Base-by-base conservation (phyloP, 1,140 invertebrate genomes). In the Dolichoris vasculosae region DNA sequence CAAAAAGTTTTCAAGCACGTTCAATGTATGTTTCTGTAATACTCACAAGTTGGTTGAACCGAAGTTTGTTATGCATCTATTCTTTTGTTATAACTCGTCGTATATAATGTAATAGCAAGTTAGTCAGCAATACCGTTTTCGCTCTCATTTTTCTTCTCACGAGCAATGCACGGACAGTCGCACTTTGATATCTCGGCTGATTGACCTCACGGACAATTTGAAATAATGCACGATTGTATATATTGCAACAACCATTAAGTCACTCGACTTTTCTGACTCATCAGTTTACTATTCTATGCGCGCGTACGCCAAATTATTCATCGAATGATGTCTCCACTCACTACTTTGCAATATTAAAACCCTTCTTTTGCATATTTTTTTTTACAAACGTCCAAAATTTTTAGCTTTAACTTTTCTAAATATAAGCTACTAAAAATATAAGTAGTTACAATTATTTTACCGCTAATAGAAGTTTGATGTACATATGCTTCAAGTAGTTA, bases 181-280 rank as follows among this genome's bases (percentile, higher is more conserved):
- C 86, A 87, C 83, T 87, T 87, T 85, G 86, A 87, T 87, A 87
- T 84, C 84, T 71, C 78, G 78, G 63, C 71, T 85, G 86, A 87
- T 87, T 87, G 86, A 87, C 86, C 86, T 84, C 83, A 77, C 83
- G 83, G 79, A 87, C 86, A 87, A 87, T 87, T 87, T 87, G 86
- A 87, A 85, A 85, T 83, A 87, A 85, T 85, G 63, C 38, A 55
- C 78, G 69, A 43, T 67, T 84, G 71, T 75, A 48, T 75, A 71
- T 26, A 73, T 82, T 9, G 79, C 30, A 7, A 46, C 32, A 75
- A n/a, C 40, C 40, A 30, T 26, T 26, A 75, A 75, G 71, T 48
- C 30, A 30, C 55, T 40, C 20, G 59, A 46, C 59, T 40, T 59
- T 26, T 35, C 79, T 81, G 79, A 67, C 79, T 81, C 79, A 80